Evolutionary conservation across 2,888 invertebrate species (phyloP).

Genomic region (Philonicus albiceps): DNA sequence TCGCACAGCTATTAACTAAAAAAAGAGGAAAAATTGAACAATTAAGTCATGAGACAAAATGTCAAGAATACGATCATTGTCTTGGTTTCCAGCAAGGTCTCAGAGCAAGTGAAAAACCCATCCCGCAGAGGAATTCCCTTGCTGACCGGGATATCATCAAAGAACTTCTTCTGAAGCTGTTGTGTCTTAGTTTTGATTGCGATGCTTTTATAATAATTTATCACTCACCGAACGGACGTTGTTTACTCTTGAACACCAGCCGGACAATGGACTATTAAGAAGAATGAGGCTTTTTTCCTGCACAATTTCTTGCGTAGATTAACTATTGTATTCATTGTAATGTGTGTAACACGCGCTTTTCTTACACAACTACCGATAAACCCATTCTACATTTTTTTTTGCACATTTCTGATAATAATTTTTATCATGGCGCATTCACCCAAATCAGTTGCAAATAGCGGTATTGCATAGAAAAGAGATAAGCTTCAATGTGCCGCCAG

Average conservation of each 20-base stretch:
- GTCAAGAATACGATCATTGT: conserved; percentile 11
- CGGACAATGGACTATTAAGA: conserved; percentile 21
- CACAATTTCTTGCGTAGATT: conserved; percentile 14
- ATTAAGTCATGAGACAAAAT: conserved; percentile 7
- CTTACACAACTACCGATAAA: conserved; percentile 15
- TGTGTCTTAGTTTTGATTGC: conserved; percentile 4
- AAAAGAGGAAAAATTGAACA: neutral
- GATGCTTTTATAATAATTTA: conserved; percentile 11
- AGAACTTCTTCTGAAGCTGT: neutral
- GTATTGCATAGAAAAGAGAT: neutral
- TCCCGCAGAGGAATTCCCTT: neutral
- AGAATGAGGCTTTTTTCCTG: neutral
- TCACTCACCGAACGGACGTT: conserved; percentile 24
- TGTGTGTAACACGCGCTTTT: conserved; percentile 7
- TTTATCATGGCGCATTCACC: conserved; percentile 4
- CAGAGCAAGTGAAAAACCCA: neutral
- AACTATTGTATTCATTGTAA: neutral
- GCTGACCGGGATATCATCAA: neutral
- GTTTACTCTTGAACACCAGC: conserved; percentile 13
- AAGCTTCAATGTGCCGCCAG: neutral
- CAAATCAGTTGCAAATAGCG: neutral
- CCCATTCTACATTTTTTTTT: neutral
- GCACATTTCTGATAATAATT: conserved; percentile 21
- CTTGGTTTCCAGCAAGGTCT: neutral
- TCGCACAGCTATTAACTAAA: neutral